A percentile compares a stretch with the other conserved stretches of the same genome.
Conservation (phyloP, 2,888 invertebrate genomes). For the Drosophila quinaria region DNA sequence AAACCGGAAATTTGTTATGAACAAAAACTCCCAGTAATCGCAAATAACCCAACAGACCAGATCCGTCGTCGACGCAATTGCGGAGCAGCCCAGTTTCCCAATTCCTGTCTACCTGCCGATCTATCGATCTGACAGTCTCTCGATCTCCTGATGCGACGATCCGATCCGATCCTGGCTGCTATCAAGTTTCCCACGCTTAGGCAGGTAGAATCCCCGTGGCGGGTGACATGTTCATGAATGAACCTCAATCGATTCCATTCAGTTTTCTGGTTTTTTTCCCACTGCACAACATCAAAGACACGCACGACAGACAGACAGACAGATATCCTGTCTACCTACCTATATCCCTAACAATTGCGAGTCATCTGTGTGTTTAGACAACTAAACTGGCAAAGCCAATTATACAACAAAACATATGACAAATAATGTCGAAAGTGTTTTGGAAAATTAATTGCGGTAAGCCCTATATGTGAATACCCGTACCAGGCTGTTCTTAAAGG, state of each 20-base stretch:
- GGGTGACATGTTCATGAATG: conserved; percentile 65
- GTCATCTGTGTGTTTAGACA: conserved; percentile 42
- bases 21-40: conserved; percentile 64
- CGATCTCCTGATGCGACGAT: conserved; percentile 3
- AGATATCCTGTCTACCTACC: neutral
- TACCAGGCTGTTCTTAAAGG: conserved; percentile 16
- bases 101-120: conserved; percentile 55
- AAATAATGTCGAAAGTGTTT: conserved; percentile 40
- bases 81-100: conserved; percentile 74
- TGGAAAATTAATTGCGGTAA: conserved; percentile 77
- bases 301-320: too few species aligned
- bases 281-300: conserved; percentile 55
- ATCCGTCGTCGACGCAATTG: conserved; percentile 64
- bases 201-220: conserved; percentile 63
- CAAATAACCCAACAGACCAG: conserved; percentile 71
- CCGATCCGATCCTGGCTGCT: conserved; percentile 5
- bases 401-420: conserved; percentile 78
- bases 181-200: conserved; percentile 77
- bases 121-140: neutral
- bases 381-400: conserved; percentile 64
- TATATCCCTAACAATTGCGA: neutral
- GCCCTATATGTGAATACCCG: conserved; percentile 50
- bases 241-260: conserved; percentile 65
- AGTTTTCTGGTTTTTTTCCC: conserved; percentile 52
- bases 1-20: conserved; percentile 76